phyloP scores from a whole-genome alignment of 2,797 vertebrate species.

The Heterohyrax brucei region DNA sequence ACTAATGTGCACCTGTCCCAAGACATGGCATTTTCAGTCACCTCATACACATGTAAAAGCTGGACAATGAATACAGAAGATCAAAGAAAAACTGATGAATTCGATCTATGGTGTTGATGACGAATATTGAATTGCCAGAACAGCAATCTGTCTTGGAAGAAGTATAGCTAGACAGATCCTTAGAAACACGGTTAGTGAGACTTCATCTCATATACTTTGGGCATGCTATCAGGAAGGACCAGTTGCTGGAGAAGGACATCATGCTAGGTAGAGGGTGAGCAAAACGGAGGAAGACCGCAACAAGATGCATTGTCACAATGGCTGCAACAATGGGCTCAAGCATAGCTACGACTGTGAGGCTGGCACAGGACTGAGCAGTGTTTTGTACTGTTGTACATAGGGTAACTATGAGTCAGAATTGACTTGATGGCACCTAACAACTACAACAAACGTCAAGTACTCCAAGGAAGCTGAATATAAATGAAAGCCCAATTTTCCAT shows the following conservation, averaged over 20 bases:
- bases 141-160: background rate
- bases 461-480: slow-evolving; percentile 1
- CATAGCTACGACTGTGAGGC: too few species aligned
- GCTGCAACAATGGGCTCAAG: too few species aligned
- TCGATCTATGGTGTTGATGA: too few species aligned
- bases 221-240: background rate
- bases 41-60: too few species aligned
- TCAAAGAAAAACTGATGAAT: too few species aligned
- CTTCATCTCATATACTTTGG: background rate
- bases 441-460: background rate
- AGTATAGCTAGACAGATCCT: background rate
- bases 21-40: too few species aligned
- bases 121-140: background rate
- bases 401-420: background rate
- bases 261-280: background rate
- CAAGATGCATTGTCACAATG: background rate
- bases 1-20: too few species aligned
- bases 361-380: background rate
- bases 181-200: background rate
- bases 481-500: slow-evolving; percentile 2
- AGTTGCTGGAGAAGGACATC: background rate
- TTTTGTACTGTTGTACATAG: background rate
- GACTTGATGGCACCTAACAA: background rate
- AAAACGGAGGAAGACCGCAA: background rate
- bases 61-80: too few species aligned